Conservation (phyloP, 2,797 vertebrate species). For the Oreochromis mossambicus region DNA sequence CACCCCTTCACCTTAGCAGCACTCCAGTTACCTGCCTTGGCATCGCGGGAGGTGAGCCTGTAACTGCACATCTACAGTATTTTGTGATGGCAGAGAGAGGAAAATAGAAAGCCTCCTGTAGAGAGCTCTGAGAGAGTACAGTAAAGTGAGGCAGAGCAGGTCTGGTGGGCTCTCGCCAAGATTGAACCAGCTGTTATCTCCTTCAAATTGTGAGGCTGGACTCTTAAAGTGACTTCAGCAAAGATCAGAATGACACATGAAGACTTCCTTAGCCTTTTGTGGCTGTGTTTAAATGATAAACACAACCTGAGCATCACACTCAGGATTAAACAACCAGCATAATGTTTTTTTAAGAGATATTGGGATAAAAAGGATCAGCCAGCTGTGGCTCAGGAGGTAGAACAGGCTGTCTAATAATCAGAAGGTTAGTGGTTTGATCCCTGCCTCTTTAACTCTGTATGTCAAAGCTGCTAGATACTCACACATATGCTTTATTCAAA, state of each 20-base stretch:
- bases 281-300: conserved; percentile 11
- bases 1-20: neutral
- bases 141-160: neutral
- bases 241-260: conserved; percentile 7
- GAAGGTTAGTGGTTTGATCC: neutral
- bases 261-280: neutral
- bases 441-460: neutral
- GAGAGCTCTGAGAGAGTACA: conserved; percentile 5
- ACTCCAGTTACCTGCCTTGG: conserved; percentile 25
- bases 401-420: neutral
- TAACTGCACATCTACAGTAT: neutral
- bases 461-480: neutral
- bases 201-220: conserved; percentile 5
- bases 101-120: neutral
- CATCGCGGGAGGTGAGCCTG: conserved; percentile 26
- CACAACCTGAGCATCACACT: neutral
- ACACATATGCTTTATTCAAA: neutral
- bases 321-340: neutral
- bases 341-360: neutral
- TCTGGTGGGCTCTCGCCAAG: neutral
- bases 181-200: conserved; percentile 20
- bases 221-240: conserved; percentile 1
- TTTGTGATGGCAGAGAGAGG: neutral
- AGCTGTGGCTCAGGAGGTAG: neutral
- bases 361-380: neutral